Base-by-base conservation (phyloP, 2,113 vertebrate genomes). In the Alectura lathami region DNA sequence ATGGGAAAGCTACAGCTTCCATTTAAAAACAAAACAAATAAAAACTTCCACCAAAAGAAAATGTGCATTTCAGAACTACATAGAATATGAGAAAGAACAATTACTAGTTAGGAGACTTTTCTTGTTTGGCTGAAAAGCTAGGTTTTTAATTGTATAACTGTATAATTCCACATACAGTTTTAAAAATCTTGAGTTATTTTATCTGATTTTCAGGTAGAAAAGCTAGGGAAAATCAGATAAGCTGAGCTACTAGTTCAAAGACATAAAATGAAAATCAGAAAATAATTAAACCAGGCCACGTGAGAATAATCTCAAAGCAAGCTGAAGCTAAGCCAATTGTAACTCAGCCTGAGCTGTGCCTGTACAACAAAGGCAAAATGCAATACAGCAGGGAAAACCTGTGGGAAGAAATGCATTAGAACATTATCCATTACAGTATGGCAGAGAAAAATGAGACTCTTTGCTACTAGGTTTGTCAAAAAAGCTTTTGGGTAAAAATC, bases 271-370 rank as follows among this genome's bases (percentile, higher is more conserved):
- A 96, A 54, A 69, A 91, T 80, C 85, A 96, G 88, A 74, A 91
- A 94, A 94, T 91, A 97, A 94, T 97, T 96, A 96, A 96, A 97
- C 64, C 76, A 89, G 97, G 63, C 43, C 83, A 89, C 4, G 0
- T 75, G 92, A 97, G 91, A 95, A 88, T 96, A 95, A 91, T 89
- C 89, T 86, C 92, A 96, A 96, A 95, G 82, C 66, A 96, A 76
- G 87, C 48, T 88, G 72, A 91, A 78, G 82, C 93, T 84, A 90
- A 97, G 81, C 91, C 93, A 96, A 77, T 69, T 91, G 89, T 83
- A 96, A 93, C 86, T 91, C 74, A 57, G 83, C 91, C 92, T 97
- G 91, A 96, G 95, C 84, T 95, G 89, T 96, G 88, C 81, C 63
- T 84, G 40, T 70, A 93, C 77, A 97, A 96, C 88, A 97, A 97